These are phyloP conservation scores for Ostrea denselamellosa DNA, from an alignment of 1,140 invertebrate species.

Conservation along the genomic window DNA sequence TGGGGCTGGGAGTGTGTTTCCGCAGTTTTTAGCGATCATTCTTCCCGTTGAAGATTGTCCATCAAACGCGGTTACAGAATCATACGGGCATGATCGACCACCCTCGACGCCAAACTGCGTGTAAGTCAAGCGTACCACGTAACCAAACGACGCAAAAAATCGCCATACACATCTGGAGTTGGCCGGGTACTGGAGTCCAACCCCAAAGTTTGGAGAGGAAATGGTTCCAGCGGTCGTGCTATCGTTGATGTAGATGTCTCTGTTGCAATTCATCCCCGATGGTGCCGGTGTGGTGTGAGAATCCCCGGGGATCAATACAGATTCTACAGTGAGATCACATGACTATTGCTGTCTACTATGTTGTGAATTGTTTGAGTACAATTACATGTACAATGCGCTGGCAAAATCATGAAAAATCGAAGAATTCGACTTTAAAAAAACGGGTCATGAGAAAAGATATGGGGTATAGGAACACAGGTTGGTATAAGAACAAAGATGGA, in stretches of 20 bases:
- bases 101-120: slow-evolving; percentile 45
- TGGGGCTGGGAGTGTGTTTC: slow-evolving; percentile 41
- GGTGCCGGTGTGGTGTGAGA: slow-evolving; percentile 14
- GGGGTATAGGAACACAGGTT: no score
- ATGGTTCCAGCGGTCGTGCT: slow-evolving; percentile 26
- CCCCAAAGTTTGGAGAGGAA: slow-evolving; percentile 32
- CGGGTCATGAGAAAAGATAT: no score
- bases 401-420: no score
- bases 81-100: slow-evolving; percentile 40
- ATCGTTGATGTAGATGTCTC: slow-evolving; percentile 40
- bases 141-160: slow-evolving; percentile 46
- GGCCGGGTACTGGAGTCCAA: slow-evolving; percentile 37
- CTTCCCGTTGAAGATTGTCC: slow-evolving; percentile 41
- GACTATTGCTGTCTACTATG: no score
- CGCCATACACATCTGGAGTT: slow-evolving; percentile 45
- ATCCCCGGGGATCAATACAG: not conserved
- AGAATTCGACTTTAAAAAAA: no score
- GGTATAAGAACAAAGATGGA: no score
- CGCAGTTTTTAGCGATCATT: slow-evolving; percentile 45
- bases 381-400: no score
- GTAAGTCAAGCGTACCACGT: slow-evolving; percentile 37
- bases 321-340: not conserved
- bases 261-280: not conserved
- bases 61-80: slow-evolving; percentile 46
- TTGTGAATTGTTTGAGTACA: no score